A percentile compares a stretch with the other conserved stretches of the same genome.
Conservation (phyloP, 1,140 invertebrate species). For the Drosophila grimshawi region DNA sequence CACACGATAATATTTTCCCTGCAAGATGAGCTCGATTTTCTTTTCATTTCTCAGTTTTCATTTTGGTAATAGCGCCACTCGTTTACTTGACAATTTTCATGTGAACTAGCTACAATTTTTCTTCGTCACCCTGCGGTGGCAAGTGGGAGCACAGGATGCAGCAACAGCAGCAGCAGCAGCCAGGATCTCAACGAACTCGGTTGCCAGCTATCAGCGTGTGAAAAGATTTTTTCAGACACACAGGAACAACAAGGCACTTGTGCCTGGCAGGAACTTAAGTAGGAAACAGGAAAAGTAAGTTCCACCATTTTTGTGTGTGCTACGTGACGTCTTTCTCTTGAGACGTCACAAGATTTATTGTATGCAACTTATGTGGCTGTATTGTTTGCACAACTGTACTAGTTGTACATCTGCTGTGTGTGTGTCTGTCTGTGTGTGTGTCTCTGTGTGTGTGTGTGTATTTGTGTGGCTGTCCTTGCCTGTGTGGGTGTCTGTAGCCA, state of each 20-base stretch:
- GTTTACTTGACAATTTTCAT: slow-evolving; percentile 73
- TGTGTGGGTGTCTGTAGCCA: background rate
- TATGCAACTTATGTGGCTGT: slow-evolving; percentile 75
- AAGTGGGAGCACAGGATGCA: slow-evolving; percentile 22
- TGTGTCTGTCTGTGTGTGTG: background rate
- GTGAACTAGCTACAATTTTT: slow-evolving; percentile 77
- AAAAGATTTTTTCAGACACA: slow-evolving; percentile 62
- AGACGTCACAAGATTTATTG: slow-evolving; percentile 83
- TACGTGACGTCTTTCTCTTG: slow-evolving; percentile 82
- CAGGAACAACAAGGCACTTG: slow-evolving; percentile 40
- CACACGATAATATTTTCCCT: slow-evolving; percentile 58
- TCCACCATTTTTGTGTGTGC: slow-evolving; percentile 63
- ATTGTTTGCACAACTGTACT: slow-evolving; percentile 52
- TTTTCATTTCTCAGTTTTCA: slow-evolving; percentile 67
- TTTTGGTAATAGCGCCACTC: slow-evolving; percentile 73
- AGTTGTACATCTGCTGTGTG: background rate
- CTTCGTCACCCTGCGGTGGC: slow-evolving; percentile 62
- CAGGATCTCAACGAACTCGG: slow-evolving; percentile 42
- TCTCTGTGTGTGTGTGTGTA: slow-evolving; percentile 6
- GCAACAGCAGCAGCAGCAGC: slow-evolving; percentile 11
- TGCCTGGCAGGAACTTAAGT: slow-evolving; percentile 68
- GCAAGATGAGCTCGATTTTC: slow-evolving; percentile 74
- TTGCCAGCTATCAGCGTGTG: slow-evolving; percentile 62
- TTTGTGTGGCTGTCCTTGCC: background rate
- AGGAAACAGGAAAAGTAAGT: slow-evolving; percentile 79